Percentiles rank a stretch among this genome's conserved stretches.
Conservation (phyloP, 2,888 invertebrate species). For the Muschampia plurimacula region DNA sequence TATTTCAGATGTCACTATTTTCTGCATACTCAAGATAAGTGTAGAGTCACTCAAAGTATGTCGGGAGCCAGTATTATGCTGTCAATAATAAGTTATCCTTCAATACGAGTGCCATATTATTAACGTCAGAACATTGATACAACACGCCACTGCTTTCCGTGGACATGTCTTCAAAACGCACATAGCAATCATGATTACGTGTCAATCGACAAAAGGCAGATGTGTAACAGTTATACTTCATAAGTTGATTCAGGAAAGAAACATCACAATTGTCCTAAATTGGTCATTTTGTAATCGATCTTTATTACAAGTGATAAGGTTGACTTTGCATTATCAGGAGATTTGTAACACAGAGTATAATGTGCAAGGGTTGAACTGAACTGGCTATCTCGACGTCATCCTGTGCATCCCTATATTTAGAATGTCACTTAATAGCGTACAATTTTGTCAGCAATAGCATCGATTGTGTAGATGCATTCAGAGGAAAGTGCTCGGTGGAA, state of each 20-base stretch:
- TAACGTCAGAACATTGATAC: constrained; percentile 70
- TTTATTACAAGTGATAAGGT: constrained; percentile 44
- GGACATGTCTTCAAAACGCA: constrained; percentile 69
- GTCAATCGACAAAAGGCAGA: constrained; percentile 71
- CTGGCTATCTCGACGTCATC: constrained; percentile 68
- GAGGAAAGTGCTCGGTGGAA: constrained; percentile 81
- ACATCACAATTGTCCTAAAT: background rate
- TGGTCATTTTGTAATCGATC: constrained; percentile 6
- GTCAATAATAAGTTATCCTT: constrained; percentile 69
- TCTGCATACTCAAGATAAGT: constrained; percentile 52
- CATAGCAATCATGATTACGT: constrained; percentile 68
- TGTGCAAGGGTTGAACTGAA: constrained; percentile 65
- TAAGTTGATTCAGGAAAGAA: constrained; percentile 4
- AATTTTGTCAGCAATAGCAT: constrained; percentile 79
- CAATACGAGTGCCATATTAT: constrained; percentile 69
- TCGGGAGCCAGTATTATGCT: constrained; percentile 63
- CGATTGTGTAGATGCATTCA: constrained; percentile 82
- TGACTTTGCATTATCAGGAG: constrained; percentile 51
- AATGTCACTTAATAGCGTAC: constrained; percentile 81
- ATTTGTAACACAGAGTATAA: constrained; percentile 47
- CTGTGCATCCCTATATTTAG: constrained; percentile 79
- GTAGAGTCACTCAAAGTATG: constrained; percentile 48
- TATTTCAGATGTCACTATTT: background rate
- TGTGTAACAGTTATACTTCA: constrained; percentile 77
- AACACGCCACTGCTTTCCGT: constrained; percentile 65